Evolutionary conservation across 2,888 invertebrate genomes (phyloP), one percentile per base, ranked within the genome.

Genomic region (Epirrita christyi): DNA sequence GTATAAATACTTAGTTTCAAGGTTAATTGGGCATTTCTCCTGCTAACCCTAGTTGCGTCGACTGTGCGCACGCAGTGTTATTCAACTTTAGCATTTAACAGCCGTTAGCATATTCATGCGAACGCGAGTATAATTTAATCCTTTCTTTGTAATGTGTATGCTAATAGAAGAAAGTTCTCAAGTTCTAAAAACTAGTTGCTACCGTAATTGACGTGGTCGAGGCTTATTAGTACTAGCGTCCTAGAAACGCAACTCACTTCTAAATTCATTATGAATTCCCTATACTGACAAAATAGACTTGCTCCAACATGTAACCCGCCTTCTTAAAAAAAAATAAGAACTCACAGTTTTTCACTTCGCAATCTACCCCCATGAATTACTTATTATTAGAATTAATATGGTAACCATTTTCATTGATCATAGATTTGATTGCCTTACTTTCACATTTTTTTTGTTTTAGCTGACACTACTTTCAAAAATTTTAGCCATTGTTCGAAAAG

Each of bases 111-210:
- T 89, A 89, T 87, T 85, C 84, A 88, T 87, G 81, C 58, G 63
- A 69, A 71, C 71, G 78, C 47, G 37, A 44, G 45, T 81, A 83
- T 88, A 88, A 89, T 88, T 88, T 87, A 88, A 86, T 87, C 89
- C 88, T 90, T 90, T 91, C 88, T 87, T 88, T 86, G 78, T 77
- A 78, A 85, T 87, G 86, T 85, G 88, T 89, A 91, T 90, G 87
- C 79, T 83, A 78, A 87, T 89, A 62, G 83, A 87, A 90, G 91
- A 91, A 91, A 91, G 91, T 91, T 89, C 90, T 88, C 89, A 85
- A 83, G 80, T 68, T 65, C 79, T 77, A 87, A 86, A 88, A 88
- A 88, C 84, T 83, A 78, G 81, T 77, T 70, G 83, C 85, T 82
- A 78, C 84, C 80, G 80, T 88, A 90, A 88, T 88, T 86, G 88